Evolutionary conservation across 2,113 vertebrate genomes (phyloP).

Genomic region (Melanotaenia duboulayi): DNA sequence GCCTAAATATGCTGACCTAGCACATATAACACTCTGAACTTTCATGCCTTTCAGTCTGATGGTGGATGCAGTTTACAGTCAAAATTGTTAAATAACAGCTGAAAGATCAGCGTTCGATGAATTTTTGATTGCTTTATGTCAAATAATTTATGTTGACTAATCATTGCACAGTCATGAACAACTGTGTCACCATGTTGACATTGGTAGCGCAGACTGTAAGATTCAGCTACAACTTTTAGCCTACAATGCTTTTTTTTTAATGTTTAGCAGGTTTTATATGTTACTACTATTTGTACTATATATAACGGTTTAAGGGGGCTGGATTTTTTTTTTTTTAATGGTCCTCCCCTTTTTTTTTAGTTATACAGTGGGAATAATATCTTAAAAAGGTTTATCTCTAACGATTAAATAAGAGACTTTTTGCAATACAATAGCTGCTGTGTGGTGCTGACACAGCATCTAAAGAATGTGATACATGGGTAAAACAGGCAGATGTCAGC

Average conservation of each 20-base stretch:
- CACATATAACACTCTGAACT: no score
- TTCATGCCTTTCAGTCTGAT: no score
- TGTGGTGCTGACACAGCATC: constrained; percentile 59
- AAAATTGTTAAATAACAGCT: not conserved
- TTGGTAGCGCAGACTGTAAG: no score
- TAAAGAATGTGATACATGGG: constrained; percentile 37
- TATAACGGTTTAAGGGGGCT: no score
- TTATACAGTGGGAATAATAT: not conserved
- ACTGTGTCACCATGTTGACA: no score
- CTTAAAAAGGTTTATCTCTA: not conserved
- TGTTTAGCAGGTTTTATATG: no score
- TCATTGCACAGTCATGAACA: no score
- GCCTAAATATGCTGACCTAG: no score
- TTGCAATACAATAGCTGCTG: constrained; percentile 15
- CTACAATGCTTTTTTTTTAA: no score
- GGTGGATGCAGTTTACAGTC: not conserved
- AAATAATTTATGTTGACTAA: no score
- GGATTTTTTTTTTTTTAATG: not conserved
- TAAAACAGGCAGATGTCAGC: constrained; percentile 67
- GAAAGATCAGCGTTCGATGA: not conserved
- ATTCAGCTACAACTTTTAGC: no score
- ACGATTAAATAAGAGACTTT: not conserved
- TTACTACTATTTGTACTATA: no score
- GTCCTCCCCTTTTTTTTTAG: not conserved
- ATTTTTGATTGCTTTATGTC: not conserved